Evolutionary conservation across 2,797 vertebrate genomes (phyloP), one percentile per base, ranked within the genome.

Genomic region (Peromyscus nudipes): DNA sequence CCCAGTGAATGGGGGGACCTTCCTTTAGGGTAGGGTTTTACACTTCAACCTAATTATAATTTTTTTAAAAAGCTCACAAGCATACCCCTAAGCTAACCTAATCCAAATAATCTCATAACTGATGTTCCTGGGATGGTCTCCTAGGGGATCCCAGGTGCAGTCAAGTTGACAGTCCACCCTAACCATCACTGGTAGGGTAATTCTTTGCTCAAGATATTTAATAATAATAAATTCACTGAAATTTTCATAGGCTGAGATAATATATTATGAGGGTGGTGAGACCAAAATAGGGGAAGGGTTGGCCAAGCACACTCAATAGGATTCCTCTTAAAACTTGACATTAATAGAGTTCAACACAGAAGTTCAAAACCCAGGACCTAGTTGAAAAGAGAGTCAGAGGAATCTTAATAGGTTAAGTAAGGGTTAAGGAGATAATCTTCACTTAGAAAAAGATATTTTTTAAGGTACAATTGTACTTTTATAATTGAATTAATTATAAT

Each of bases 171-270:
- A 52, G 57, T 25, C 23, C 52, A 55, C 23, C 49, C 9, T 19
- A 83, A 46, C 80, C 55, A 52, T 27, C 29, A 62, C 5, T 17
- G 2, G 11, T 62, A 9, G 11, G 29, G 0, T n/a, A 49, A 71
- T 34, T n/a, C 4, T 83, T 88, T 83, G n/a, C 8, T 88, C 60
- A 80, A 55, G 27, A 62, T 5, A 46, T 6, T 21, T 80, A 80
- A 86, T 8, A 80, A 86, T 8, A 71, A 43, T 43, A 83, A 46
- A 69, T 46, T 94, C 64, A 57, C 27, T 29, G 27, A 96, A 79
- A 17, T 43, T 23, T 76, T 13, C 34, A 67, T 27, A 86, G 37
- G 1, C 25, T 62, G 69, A n/a, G 3, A 27, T 82, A 40, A 80
- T 60, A 87, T 55, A 16, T 64, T 29, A 46, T 29, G 80, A 29